phyloP scores from a whole-genome alignment of 2,888 invertebrate species.

The Apamea epomidion region DNA sequence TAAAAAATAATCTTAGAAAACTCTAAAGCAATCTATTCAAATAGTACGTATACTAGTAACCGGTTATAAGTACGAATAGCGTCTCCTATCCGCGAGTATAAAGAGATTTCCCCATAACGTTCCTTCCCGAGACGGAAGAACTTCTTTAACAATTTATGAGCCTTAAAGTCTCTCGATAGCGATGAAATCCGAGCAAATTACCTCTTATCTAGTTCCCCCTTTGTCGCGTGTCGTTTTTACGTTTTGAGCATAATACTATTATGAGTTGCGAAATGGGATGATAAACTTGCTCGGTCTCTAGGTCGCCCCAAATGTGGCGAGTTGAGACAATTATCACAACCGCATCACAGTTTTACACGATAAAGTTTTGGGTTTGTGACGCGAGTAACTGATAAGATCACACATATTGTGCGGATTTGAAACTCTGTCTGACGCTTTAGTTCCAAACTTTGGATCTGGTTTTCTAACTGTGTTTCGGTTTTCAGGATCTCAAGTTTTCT shows the following conservation, averaged over 20 bases:
- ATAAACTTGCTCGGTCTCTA: constrained; percentile 62
- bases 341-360: constrained; percentile 44
- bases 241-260: constrained; percentile 72
- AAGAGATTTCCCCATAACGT: constrained; percentile 41
- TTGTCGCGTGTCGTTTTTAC: constrained; percentile 73
- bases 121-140: constrained; percentile 63
- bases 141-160: constrained; percentile 81
- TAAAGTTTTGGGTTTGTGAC: constrained; percentile 45
- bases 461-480: constrained; percentile 25
- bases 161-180: constrained; percentile 76
- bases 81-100: constrained; percentile 19
- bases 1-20: not conserved
- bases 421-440: constrained; percentile 28
- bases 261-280: constrained; percentile 65
- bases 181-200: constrained; percentile 74
- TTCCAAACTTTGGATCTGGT: constrained; percentile 35
- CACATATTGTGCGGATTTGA: constrained; percentile 55
- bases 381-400: constrained; percentile 49
- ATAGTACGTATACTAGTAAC: not conserved
- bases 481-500: constrained; percentile 30
- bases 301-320: constrained; percentile 37
- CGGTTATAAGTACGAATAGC: constrained; percentile 24
- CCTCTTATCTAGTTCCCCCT: constrained; percentile 74
- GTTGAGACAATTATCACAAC: constrained; percentile 57
- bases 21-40: not conserved